These are phyloP conservation scores for Malthinus flaveolus DNA, from an alignment of 2,888 invertebrate genomes.

Conservation along the genomic window DNA sequence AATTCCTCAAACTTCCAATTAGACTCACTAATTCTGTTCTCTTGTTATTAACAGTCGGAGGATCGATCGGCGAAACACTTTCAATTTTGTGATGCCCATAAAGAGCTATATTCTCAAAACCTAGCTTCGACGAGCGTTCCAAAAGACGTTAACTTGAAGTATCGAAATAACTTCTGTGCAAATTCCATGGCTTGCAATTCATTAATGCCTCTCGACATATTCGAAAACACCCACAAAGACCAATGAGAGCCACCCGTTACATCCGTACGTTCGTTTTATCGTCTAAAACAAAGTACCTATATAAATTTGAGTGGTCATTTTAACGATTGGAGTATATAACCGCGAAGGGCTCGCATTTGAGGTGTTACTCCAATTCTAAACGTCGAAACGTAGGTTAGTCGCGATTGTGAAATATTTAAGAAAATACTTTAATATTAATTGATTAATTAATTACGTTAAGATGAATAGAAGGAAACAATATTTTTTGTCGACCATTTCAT, in stretches of 20 bases:
- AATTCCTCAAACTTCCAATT: slow-evolving; percentile 54
- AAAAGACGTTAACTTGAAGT: slow-evolving; percentile 60
- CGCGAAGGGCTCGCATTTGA: slow-evolving; percentile 11
- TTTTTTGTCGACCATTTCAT: slow-evolving; percentile 22
- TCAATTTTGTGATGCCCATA: slow-evolving; percentile 56
- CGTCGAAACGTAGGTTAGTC: background rate
- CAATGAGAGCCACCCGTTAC: slow-evolving; percentile 87
- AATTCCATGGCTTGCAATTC: slow-evolving; percentile 68
- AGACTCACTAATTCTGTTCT: slow-evolving; percentile 65
- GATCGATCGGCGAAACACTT: slow-evolving; percentile 56
- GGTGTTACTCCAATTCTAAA: slow-evolving; percentile 12
- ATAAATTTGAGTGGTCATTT: slow-evolving; percentile 72
- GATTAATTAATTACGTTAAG: too few relatives aligned
- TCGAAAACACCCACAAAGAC: slow-evolving; percentile 82
- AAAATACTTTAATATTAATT: slow-evolving; percentile 25
- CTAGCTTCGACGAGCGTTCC: slow-evolving; percentile 59
- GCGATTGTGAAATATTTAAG: slow-evolving; percentile 7
- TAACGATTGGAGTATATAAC: too few relatives aligned
- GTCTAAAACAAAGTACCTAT: slow-evolving; percentile 87
- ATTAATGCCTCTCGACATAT: slow-evolving; percentile 71
- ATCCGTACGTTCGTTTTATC: slow-evolving; percentile 77
- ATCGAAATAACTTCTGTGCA: slow-evolving; percentile 63
- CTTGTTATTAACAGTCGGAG: slow-evolving; percentile 62
- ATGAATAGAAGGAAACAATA: slow-evolving; percentile 33
- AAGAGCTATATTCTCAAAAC: slow-evolving; percentile 69